A percentile compares a stretch with the other conserved stretches of the same genome.
Conservation (phyloP, 2,113 vertebrate genomes). For the Arothron firmamentum region DNA sequence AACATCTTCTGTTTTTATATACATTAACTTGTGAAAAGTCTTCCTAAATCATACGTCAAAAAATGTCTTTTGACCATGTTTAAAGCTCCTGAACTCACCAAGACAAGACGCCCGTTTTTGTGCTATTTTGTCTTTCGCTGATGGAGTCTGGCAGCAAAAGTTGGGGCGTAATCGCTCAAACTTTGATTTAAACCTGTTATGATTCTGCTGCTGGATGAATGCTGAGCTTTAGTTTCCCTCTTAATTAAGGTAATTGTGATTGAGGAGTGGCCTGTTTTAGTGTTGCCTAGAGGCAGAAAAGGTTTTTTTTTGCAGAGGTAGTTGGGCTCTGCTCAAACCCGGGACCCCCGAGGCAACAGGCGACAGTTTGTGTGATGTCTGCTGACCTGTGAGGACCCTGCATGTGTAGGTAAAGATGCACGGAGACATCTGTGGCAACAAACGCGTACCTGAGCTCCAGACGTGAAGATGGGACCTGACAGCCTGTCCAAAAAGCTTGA, state of each 20-base stretch:
- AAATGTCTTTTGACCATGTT: not conserved
- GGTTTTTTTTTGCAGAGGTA: slow-evolving; percentile 60
- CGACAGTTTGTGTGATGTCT: slow-evolving; percentile 41
- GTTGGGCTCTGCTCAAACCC: slow-evolving; percentile 49
- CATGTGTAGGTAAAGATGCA: slow-evolving; percentile 39
- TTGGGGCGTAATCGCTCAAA: slow-evolving; percentile 35
- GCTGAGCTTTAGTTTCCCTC: slow-evolving; percentile 65
- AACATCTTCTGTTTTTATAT: slow-evolving; percentile 25
- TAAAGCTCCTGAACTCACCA: not conserved
- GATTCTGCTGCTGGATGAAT: slow-evolving; percentile 51
- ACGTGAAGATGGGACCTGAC: slow-evolving; percentile 45
- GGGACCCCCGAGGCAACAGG: slow-evolving; percentile 40
- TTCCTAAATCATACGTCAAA: slow-evolving; percentile 42
- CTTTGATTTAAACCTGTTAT: slow-evolving; percentile 62
- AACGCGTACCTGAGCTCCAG: slow-evolving; percentile 36
- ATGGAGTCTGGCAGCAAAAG: slow-evolving; percentile 29
- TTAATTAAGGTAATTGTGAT: slow-evolving; percentile 75
- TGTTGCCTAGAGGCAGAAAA: slow-evolving; percentile 62
- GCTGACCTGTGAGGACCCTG: slow-evolving; percentile 47
- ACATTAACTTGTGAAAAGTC: slow-evolving; percentile 9
- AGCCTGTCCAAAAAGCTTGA: slow-evolving; percentile 28
- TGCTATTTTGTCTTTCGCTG: slow-evolving; percentile 48
- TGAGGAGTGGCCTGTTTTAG: slow-evolving; percentile 69
- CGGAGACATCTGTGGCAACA: slow-evolving; percentile 41
- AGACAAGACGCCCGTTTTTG: not conserved